These are phyloP conservation scores for Zapornia atra DNA, from an alignment of 2,113 vertebrate species.

Conservation along the genomic window DNA sequence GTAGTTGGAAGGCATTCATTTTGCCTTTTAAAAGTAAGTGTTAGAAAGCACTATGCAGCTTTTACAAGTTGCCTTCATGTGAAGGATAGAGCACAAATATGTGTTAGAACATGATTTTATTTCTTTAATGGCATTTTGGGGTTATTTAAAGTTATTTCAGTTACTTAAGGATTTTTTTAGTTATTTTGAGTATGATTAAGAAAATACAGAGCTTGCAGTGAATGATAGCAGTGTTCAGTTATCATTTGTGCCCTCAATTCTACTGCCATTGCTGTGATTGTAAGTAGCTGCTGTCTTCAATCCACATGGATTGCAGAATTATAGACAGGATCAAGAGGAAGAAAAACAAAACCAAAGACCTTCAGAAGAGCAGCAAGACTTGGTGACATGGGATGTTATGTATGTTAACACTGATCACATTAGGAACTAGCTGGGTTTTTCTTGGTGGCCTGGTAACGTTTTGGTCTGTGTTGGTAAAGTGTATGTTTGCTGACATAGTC, in stretches of 20 bases:
- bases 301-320: background rate
- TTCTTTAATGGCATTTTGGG: background rate
- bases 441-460: background rate
- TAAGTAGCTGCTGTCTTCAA: background rate
- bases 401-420: background rate
- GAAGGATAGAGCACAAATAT: background rate
- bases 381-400: background rate
- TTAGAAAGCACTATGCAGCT: background rate
- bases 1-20: background rate
- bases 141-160: background rate
- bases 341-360: background rate
- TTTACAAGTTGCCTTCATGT: background rate
- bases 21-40: background rate
- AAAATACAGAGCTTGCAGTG: background rate
- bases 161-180: background rate
- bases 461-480: background rate
- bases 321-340: background rate
- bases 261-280: rapidly evolving
- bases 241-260: background rate
- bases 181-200: background rate
- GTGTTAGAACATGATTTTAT: background rate
- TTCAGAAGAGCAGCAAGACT: background rate
- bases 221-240: background rate
- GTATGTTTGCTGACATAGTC: background rate
- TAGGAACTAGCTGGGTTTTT: background rate